Base-by-base conservation (phyloP, 2,113 vertebrate genomes). In the Tetrao urogallus region DNA sequence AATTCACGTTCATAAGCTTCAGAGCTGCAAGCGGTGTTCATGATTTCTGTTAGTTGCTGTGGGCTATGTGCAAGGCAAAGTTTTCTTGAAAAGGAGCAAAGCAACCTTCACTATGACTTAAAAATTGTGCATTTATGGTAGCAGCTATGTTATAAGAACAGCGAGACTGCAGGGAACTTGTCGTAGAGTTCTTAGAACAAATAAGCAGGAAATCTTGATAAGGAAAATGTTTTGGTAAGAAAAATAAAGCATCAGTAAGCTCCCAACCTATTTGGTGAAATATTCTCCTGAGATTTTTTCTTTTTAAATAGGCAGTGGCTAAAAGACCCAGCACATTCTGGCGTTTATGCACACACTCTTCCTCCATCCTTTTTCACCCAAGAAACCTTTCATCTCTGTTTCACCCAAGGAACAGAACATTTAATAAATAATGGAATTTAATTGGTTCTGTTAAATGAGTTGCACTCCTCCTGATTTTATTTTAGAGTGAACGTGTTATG, bases 191-290 rank as follows among this genome's bases (percentile, higher is more conserved):
- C 3, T 21, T 50, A 21, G 30, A 45, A 56, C 18, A 32, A 82
- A 10, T 52, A 58, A 65, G 24, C 3, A 21, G 30, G 2, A 74
- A 85, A 82, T 69, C 17, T 24, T 63, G 63, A 21, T 14, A 71
- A 74, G 13, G 12, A 64, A 75, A 64, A 27, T 67, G 30, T 57
- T 93, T 76, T 64, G 11, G 52, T 70, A 65, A 75, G 91, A 75
- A 52, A 14, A 52, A 14, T 25, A 25, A 27, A 52, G 14, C 10
- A 8, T 13, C 0, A 0, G 8, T 22, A 17, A 38, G 1, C 80
- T 76, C 25, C 58, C 36, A 60, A 42, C 18, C 25, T 57, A 61
- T 47, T 13, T 7, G 19, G 50, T n/a, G 50, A 86, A 52, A 43
- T 77, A 81, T 56, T 83, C 36, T 30, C 66, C 10, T 57, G 10